phyloP scores from a whole-genome alignment of 1,140 invertebrate genomes.

The Sycophila sp. region DNA sequence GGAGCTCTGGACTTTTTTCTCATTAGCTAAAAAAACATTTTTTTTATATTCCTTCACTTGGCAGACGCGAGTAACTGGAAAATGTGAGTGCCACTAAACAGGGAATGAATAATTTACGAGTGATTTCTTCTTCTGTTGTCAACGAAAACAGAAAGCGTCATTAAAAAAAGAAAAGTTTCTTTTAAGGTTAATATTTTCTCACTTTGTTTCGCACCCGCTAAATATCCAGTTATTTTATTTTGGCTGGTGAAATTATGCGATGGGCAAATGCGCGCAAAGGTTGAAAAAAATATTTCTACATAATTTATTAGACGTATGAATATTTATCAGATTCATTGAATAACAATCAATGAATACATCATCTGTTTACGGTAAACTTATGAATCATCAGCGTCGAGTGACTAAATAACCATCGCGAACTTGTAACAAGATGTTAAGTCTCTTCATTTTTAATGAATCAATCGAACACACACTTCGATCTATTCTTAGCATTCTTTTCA shows the following conservation, averaged over 20 bases:
- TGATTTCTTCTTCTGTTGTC: neutral
- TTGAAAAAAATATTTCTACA: too few species aligned
- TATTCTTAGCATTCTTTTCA: too few species aligned
- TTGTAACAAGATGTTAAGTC: neutral
- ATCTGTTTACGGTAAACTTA: neutral
- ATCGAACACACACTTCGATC: too few species aligned
- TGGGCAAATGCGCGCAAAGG: too few species aligned
- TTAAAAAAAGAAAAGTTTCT: neutral
- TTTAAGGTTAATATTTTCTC: too few species aligned
- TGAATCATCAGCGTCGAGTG: slow-evolving; percentile 4
- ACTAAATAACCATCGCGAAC: neutral
- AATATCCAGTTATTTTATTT: too few species aligned
- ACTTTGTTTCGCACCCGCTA: neutral
- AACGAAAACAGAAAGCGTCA: neutral
- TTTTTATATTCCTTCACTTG: neutral
- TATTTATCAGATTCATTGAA: neutral
- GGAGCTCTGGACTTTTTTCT: neutral
- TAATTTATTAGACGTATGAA: neutral
- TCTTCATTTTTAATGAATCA: neutral
- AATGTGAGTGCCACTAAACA: too few species aligned
- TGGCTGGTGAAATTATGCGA: too few species aligned
- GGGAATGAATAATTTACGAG: slow-evolving; percentile 7
- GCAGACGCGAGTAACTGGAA: neutral
- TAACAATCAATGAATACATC: neutral
- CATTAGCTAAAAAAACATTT: neutral